Evolutionary conservation across 53 echinoderm and acorn worm species (phyloP).

Genomic region (Luidia sarsii): DNA sequence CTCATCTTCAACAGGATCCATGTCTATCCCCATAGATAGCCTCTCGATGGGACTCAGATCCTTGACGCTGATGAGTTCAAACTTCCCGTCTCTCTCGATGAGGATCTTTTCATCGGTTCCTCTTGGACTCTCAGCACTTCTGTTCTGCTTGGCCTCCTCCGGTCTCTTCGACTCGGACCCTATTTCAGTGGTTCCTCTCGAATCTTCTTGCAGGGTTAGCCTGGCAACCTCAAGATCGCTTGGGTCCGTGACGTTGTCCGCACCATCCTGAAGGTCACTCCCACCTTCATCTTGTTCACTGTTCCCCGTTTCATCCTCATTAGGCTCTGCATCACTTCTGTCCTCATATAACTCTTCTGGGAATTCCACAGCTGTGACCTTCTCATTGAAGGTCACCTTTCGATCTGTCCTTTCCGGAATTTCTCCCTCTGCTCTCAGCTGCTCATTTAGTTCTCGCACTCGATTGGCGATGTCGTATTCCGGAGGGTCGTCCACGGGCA

Average conservation of each 20-base stretch:
- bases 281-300: neutral
- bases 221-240: slow-evolving; percentile 77
- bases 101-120: slow-evolving; percentile 61
- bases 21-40: slow-evolving; percentile 64
- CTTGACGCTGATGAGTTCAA: slow-evolving; percentile 76
- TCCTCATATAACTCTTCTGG: slow-evolving; percentile 65
- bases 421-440: slow-evolving; percentile 77
- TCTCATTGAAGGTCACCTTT: slow-evolving; percentile 85
- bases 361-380: slow-evolving; percentile 76
- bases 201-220: slow-evolving; percentile 45
- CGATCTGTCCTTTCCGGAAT: slow-evolving; percentile 78
- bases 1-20: slow-evolving; percentile 2
- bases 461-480: slow-evolving; percentile 72
- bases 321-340: neutral
- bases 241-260: slow-evolving; percentile 47
- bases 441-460: slow-evolving; percentile 79
- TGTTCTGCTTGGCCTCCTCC: neutral
- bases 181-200: slow-evolving; percentile 4
- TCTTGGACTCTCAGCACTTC: slow-evolving; percentile 32
- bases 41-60: slow-evolving; percentile 83
- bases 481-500: slow-evolving; percentile 67
- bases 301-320: neutral
- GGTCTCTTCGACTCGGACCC: neutral
- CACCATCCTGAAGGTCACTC: neutral
- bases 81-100: slow-evolving; percentile 93